A percentile compares a stretch with the other conserved stretches of the same genome.
phyloP scores from a whole-genome alignment of 2,113 vertebrate genomes.

The Acanthochromis polyacanthus region DNA sequence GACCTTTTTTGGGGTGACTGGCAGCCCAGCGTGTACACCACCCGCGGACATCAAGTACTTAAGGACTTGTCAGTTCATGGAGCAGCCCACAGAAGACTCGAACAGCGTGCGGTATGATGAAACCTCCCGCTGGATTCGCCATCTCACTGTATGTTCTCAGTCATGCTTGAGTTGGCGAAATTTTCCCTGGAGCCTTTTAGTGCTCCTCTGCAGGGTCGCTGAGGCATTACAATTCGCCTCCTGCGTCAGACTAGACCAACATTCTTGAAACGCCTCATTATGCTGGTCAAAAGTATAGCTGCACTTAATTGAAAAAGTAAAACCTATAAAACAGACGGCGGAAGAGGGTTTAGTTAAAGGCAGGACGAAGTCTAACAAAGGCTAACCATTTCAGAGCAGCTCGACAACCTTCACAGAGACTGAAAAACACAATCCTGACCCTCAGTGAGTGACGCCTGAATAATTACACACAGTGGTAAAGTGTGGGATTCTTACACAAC shows the following conservation, averaged over 20 bases:
- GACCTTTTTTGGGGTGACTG: constrained; percentile 56
- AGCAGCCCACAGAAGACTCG: constrained; percentile 39
- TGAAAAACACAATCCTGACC: constrained; percentile 3
- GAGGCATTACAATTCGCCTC: constrained; percentile 24
- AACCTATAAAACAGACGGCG: constrained; percentile 16
- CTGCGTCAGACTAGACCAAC: constrained; percentile 20
- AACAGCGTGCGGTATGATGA: constrained; percentile 29
- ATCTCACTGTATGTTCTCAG: constrained; percentile 46
- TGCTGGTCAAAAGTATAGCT: constrained; percentile 21
- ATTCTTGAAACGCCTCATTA: constrained; percentile 32
- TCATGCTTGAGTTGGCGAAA: constrained; percentile 46
- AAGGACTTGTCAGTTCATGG: constrained; percentile 59
- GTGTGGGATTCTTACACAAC: constrained; percentile 13
- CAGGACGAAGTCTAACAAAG: constrained; percentile 21
- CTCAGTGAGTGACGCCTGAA: neutral
- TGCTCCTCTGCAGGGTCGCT: constrained; percentile 20
- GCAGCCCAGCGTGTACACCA: constrained; percentile 19
- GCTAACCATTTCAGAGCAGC: constrained; percentile 14
- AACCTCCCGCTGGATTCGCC: constrained; percentile 44
- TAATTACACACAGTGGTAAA: neutral
- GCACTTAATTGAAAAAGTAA: constrained; percentile 12
- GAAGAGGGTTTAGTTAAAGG: constrained; percentile 1
- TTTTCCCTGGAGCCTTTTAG: constrained; percentile 45
- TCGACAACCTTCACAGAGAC: constrained; percentile 6
- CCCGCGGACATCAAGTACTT: constrained; percentile 42